Percentiles rank a stretch among this genome's conserved stretches.
These are phyloP conservation scores for Amphiprion ocellaris DNA, from an alignment of 2,113 vertebrate genomes.

Conservation along the genomic window DNA sequence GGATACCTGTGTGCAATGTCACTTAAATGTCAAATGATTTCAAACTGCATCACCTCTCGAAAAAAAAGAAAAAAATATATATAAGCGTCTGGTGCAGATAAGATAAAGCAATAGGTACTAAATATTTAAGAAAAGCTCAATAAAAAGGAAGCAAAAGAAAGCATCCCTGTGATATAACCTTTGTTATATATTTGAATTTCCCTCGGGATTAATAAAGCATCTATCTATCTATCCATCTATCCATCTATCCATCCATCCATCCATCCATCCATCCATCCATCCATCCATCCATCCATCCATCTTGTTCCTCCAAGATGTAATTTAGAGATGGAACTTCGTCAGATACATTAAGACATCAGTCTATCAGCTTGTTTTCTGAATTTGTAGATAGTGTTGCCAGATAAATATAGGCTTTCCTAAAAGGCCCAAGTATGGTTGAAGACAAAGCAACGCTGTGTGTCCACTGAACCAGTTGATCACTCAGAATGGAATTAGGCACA, in stretches of 20 bases:
- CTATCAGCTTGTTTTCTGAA: slow-evolving; percentile 53
- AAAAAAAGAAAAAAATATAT: no score
- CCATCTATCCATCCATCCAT: no score
- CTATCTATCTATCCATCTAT: no score
- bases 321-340: slow-evolving; percentile 27
- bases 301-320: slow-evolving; percentile 39
- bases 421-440: slow-evolving; percentile 79
- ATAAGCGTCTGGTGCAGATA: slow-evolving; percentile 33
- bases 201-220: no score
- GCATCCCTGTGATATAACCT: slow-evolving; percentile 18
- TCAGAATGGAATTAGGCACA: slow-evolving; percentile 86
- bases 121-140: slow-evolving; percentile 32
- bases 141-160: slow-evolving; percentile 35
- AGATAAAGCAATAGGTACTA: slow-evolving; percentile 17
- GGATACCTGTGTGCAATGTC: no score
- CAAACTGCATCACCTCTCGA: no score
- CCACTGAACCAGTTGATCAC: slow-evolving; percentile 51
- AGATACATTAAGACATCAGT: slow-evolving; percentile 60
- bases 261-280: no score
- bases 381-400: slow-evolving; percentile 69
- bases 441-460: slow-evolving; percentile 59
- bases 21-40: no score
- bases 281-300: no score
- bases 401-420: slow-evolving; percentile 66
- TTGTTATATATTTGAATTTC: neutral